Percentiles rank a stretch among this genome's conserved stretches.
Conservation (phyloP, 2,797 vertebrate genomes). For the Tokudaia muenninki region DNA sequence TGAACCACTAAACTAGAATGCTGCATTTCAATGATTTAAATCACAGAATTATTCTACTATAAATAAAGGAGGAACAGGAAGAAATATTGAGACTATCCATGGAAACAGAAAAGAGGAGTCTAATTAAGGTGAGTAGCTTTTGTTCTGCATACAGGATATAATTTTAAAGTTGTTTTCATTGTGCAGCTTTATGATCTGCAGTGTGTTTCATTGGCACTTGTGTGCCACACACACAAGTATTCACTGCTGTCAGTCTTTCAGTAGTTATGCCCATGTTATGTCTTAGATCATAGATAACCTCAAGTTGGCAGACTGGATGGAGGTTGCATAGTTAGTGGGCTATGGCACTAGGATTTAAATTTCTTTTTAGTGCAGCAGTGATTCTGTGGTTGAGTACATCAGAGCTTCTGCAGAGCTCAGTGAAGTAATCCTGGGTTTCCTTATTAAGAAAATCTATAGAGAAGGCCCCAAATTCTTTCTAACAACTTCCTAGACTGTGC, state of each 20-base stretch:
- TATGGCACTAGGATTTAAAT: not conserved
- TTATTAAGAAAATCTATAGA: not conserved
- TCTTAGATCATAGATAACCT: not conserved
- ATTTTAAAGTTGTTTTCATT: not conserved
- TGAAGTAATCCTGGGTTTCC: not conserved
- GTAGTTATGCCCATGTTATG: not conserved
- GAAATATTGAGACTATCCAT: not conserved
- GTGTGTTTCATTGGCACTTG: not conserved
- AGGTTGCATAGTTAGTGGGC: not conserved
- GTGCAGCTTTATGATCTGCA: not conserved
- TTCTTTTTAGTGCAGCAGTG: not conserved
- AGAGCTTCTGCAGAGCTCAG: not conserved
- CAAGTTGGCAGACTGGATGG: not conserved
- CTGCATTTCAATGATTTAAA: not conserved
- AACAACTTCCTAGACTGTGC: not conserved
- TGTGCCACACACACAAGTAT: no score
- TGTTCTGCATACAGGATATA: not conserved
- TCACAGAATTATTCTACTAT: not conserved
- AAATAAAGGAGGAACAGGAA: not conserved
- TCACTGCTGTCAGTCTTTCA: no score
- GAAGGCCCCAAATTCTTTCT: not conserved
- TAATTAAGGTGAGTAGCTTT: not conserved
- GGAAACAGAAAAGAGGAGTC: not conserved
- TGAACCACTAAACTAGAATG: not conserved
- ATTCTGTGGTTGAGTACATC: not conserved